Conservation (phyloP, 2,888 invertebrate species). For the Athalia circularis region DNA sequence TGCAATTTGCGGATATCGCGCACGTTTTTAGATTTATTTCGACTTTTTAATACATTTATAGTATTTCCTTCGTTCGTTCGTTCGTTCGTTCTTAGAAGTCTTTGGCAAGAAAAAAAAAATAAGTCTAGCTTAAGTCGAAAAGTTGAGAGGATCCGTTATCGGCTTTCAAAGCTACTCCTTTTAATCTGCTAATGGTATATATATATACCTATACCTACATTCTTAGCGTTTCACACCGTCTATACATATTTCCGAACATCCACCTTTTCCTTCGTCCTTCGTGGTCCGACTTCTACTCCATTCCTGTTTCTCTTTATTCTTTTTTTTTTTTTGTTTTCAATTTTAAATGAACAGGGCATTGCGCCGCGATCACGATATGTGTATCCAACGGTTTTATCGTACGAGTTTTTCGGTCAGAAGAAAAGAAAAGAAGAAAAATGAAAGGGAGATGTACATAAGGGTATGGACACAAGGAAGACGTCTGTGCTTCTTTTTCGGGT, state of each 20-base stretch:
- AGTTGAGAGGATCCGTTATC: slow-evolving; percentile 40
- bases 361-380: too few species aligned
- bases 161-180: slow-evolving; percentile 41
- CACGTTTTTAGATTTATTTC: too few species aligned
- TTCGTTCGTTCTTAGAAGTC: background rate
- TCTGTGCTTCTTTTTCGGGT: slow-evolving; percentile 40
- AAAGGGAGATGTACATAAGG: background rate
- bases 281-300: background rate
- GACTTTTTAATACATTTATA: too few species aligned
- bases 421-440: too few species aligned
- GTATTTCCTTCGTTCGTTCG: background rate
- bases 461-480: slow-evolving; percentile 19
- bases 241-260: background rate
- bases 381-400: too few species aligned
- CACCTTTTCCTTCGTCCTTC: background rate
- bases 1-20: too few species aligned
- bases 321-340: too few species aligned
- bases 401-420: too few species aligned
- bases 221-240: slow-evolving; percentile 5
- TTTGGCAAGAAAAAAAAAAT: background rate
- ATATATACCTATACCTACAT: background rate
- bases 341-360: too few species aligned
- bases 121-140: slow-evolving; percentile 20
- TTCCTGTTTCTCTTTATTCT: background rate
- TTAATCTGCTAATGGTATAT: slow-evolving; percentile 47